Conservation (phyloP, 1,140 invertebrate species). For the Drosophila miranda region DNA sequence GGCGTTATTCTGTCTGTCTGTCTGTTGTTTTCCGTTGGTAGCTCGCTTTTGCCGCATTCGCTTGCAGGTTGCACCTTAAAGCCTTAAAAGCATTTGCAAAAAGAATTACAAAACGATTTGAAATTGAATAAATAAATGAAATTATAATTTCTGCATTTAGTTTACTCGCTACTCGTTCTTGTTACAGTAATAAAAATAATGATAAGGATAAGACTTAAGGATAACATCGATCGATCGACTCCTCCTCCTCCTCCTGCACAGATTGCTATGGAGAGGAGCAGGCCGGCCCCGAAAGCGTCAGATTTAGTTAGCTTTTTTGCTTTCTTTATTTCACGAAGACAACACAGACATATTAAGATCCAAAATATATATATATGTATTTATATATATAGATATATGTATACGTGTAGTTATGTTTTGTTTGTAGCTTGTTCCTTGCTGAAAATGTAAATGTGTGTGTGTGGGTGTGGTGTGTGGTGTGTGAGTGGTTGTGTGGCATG, state of each 20-base stretch:
- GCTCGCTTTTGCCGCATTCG: no score
- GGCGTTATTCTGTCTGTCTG: no score
- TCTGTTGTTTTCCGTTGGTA: no score
- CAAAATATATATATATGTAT: constrained; percentile 71
- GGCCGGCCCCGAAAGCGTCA: no score
- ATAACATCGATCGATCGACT: constrained; percentile 34
- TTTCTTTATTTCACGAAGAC: constrained; percentile 75
- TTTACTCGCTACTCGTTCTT: constrained; percentile 34
- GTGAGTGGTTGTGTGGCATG: constrained; percentile 22
- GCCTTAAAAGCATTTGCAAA: neutral
- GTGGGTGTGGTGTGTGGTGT: constrained; percentile 40
- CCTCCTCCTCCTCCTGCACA: constrained; percentile 8
- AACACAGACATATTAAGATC: constrained; percentile 79
- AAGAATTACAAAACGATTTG: neutral
- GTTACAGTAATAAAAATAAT: constrained; percentile 51
- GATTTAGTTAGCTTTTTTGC: constrained; percentile 24
- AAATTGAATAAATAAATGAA: constrained; percentile 56
- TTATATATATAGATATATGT: constrained; percentile 56
- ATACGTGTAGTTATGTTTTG: constrained; percentile 38
- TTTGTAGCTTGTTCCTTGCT: constrained; percentile 30
- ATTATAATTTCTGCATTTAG: constrained; percentile 50
- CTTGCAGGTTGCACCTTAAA: no score
- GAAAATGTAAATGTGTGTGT: constrained; percentile 23
- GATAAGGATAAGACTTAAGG: constrained; percentile 70
- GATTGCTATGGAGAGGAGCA: neutral